These are phyloP conservation scores for Drosophila emarginata DNA, from an alignment of 2,888 invertebrate species.

Conservation along the genomic window DNA sequence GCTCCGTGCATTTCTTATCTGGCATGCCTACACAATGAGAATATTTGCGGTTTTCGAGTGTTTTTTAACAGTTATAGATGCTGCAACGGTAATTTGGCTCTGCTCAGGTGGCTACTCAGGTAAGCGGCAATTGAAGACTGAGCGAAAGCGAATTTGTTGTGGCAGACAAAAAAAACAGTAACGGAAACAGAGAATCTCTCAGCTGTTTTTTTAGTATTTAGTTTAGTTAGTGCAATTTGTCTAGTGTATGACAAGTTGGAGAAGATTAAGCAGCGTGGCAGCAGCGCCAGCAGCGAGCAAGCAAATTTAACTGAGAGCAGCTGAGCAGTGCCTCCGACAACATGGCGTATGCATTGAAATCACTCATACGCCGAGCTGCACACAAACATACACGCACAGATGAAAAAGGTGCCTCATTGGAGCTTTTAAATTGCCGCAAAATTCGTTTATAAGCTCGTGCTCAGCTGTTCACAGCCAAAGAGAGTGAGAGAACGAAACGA, in stretches of 20 bases:
- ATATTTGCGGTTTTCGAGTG: neutral
- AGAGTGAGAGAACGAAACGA: neutral
- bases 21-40: slow-evolving; percentile 43
- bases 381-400: slow-evolving; percentile 12
- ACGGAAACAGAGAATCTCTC: slow-evolving; percentile 32
- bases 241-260: slow-evolving; percentile 29
- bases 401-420: slow-evolving; percentile 21
- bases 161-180: slow-evolving; percentile 1
- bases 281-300: slow-evolving; percentile 61
- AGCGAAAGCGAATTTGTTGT: slow-evolving; percentile 28
- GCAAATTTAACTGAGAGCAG: slow-evolving; percentile 63
- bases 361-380: slow-evolving; percentile 31
- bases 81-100: neutral
- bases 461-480: slow-evolving; percentile 26
- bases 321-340: slow-evolving; percentile 21
- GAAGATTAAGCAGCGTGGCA: slow-evolving; percentile 42
- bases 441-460: slow-evolving; percentile 12
- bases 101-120: slow-evolving; percentile 36
- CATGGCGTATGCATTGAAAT: slow-evolving; percentile 58
- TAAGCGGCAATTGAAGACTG: slow-evolving; percentile 62
- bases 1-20: slow-evolving; percentile 62
- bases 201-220: slow-evolving; percentile 36
- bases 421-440: slow-evolving; percentile 43
- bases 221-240: slow-evolving; percentile 32
- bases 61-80: neutral